Base-by-base conservation (phyloP, 2,113 vertebrate genomes). In the Anolis sagrei region DNA sequence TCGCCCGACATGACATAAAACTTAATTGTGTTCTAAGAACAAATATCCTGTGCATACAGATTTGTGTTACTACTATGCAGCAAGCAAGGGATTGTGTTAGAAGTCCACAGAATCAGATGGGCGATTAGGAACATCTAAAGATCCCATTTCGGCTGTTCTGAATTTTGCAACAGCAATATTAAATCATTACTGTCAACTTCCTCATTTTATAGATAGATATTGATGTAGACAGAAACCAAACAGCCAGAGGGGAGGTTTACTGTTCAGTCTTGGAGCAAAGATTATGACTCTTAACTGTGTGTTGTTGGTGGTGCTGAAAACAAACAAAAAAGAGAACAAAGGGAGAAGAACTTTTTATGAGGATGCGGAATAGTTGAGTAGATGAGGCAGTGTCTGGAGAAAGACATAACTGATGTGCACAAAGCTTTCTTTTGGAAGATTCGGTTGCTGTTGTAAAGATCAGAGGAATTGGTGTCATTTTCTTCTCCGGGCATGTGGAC, bases 1-100 rank as follows among this genome's bases (percentile, higher is more conserved):
- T 86, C 78, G 77, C 75, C n/a, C 79, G 70, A 90, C 77, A 76
- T 82, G 70, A 90, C 79, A 74, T 68, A 85, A 75, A 29, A 27
- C 58, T 74, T 75, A 79, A 78, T 29, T 34, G 77, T 87, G 25
- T 87, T 90, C 29, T n/a, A 69, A 88, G 81, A 76, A 81, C 5
- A 82, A 29, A 32, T 25, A 58, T 3, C 58, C 1, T 49, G 32
- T 76, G 25, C 21, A 1, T 79, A 32, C 54, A 81, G 27, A 1
- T 87, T 66, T 62, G 48, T 86, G 10, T 68, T 68, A 25, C 29
- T 68, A 68, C 27, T 68, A 70, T 14, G n/a, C 32, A 74, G 58
- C 49, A 86, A 79, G 16, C 70, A 75, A 68, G 25, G 44, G 80
- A 86, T 80, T 44, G 27, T 84, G 64, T 70, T 80, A 27, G 92